phyloP scores from a whole-genome alignment of 2,797 vertebrate species.

The Aulostomus chinensis region DNA sequence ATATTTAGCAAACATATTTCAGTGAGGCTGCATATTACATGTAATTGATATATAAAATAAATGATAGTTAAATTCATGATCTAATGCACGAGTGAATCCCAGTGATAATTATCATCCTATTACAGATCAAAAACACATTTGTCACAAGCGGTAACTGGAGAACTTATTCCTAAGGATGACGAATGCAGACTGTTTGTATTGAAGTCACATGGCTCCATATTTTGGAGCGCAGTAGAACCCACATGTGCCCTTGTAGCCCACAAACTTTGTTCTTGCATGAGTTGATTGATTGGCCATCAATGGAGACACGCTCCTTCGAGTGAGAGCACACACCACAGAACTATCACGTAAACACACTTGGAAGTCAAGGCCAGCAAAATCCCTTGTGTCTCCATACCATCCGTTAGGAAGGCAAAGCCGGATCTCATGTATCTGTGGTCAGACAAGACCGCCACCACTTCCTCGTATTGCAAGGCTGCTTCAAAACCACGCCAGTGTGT shows the following conservation, averaged over 20 bases:
- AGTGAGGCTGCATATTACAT: slow-evolving; percentile 15
- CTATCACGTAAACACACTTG: slow-evolving; percentile 76
- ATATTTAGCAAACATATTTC: slow-evolving; percentile 26
- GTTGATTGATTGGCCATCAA: slow-evolving; percentile 80
- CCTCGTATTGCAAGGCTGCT: slow-evolving; percentile 80
- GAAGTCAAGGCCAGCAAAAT: slow-evolving; percentile 82
- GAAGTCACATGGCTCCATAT: slow-evolving; percentile 49
- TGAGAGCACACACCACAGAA: slow-evolving; percentile 60
- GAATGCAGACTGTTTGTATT: slow-evolving; percentile 29
- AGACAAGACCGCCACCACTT: slow-evolving; percentile 82
- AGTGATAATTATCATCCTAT: too few species aligned
- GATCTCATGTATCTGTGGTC: slow-evolving; percentile 84
- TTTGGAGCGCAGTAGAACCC: slow-evolving; percentile 47
- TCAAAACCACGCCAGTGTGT: slow-evolving; percentile 73
- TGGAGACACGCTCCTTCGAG: slow-evolving; percentile 68
- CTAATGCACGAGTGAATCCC: too few species aligned
- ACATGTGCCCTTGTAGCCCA: slow-evolving; percentile 54
- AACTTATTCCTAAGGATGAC: slow-evolving; percentile 22
- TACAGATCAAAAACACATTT: too few species aligned
- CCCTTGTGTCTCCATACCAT: slow-evolving; percentile 79
- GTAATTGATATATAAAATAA: slow-evolving; percentile 8
- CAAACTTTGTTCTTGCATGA: slow-evolving; percentile 58
- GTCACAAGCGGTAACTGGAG: too few species aligned
- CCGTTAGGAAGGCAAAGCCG: slow-evolving; percentile 76
- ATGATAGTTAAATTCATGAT: too few species aligned